phyloP scores from a whole-genome alignment of 2,797 vertebrate genomes.

The Vespertilio murinus region DNA sequence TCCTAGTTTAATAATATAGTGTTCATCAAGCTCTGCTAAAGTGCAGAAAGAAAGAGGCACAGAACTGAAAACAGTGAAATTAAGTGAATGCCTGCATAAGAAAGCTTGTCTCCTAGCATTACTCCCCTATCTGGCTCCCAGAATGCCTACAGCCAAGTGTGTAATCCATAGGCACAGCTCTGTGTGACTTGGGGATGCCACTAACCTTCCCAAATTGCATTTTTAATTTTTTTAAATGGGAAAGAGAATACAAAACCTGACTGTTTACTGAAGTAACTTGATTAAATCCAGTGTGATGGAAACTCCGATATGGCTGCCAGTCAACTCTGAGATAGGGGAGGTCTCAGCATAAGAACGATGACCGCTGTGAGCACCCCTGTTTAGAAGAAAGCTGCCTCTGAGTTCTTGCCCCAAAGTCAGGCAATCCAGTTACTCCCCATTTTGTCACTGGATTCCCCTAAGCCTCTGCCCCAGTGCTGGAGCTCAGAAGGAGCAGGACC shows the following conservation, averaged over 20 bases:
- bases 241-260: neutral
- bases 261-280: neutral
- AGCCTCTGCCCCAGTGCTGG: too few species aligned
- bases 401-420: too few species aligned
- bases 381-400: too few species aligned
- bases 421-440: too few species aligned
- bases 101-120: neutral
- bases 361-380: too few species aligned
- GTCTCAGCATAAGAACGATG: too few species aligned
- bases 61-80: neutral
- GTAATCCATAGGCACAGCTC: neutral
- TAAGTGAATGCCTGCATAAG: neutral
- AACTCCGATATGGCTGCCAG: too few species aligned
- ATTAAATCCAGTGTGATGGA: neutral
- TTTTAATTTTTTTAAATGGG: neutral
- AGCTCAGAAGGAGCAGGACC: too few species aligned
- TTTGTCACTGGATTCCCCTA: too few species aligned
- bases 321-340: too few species aligned
- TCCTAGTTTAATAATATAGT: neutral
- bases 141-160: neutral
- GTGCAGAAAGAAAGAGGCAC: neutral
- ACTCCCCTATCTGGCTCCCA: neutral
- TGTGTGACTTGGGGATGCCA: neutral
- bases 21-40: neutral
- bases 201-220: neutral